Evolutionary conservation across 2,113 vertebrate genomes (phyloP), one percentile per base, ranked within the genome.

Genomic region (Thamnophis sirtalis): DNA sequence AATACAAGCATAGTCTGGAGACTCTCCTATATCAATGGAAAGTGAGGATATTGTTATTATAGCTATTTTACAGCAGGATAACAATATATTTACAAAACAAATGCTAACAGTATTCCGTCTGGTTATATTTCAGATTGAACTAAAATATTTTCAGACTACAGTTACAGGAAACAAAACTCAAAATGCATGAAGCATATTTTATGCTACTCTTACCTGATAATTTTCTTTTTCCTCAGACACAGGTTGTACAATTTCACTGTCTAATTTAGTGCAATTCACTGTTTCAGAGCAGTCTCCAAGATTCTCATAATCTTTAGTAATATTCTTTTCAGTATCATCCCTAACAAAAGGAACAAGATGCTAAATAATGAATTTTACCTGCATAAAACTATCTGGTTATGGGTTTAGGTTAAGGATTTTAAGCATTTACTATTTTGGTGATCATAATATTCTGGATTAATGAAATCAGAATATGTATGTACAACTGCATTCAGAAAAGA

Each of bases 211-310:
- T 97, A 98, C 98, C 98, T 98, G 96, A 94, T 96, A 4, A 6
- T 94, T 97, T 97, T 97, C 97, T 96, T 97, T 97, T 96, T 96
- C 96, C 93, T 96, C 97, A 94, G 95, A 97, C 94, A 96, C 88
- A 96, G 89, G 95, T 92, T 97, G 97, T 91, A 96, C 94, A 97
- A 94, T 95, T 96, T 97, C 97, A 95, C 91, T 95, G 93, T 95
- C 97, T 97, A 97, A 87, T 94, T 97, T 96, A 94, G 96, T 95
- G 92, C 97, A 94, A 96, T 95, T 91, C 96, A 97, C 92, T 87
- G 94, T 95, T 97, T 97, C 96, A 96, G 97, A 98, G 97, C 96
- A 96, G 93, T 91, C 95, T 95, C 93, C 95, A 91, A 93, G 93
- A 93, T 95, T 95, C 94, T 96, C 96, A 96, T 93, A 96, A 96